phyloP scores from a whole-genome alignment of 1,140 invertebrate genomes.

The Platyscapa corneri region DNA sequence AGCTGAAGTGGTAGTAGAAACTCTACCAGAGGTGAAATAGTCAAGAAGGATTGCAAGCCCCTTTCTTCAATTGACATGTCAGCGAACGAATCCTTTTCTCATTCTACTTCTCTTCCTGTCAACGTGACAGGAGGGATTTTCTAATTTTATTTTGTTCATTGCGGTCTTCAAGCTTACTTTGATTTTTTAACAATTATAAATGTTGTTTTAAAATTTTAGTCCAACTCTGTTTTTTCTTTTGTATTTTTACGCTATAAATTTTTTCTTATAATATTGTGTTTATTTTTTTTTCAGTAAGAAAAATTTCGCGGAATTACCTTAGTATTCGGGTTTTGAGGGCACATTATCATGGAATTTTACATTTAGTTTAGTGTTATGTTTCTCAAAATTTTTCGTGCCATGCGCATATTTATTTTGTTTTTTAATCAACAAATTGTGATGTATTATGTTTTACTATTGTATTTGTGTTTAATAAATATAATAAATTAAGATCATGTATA shows the following conservation, averaged over 20 bases:
- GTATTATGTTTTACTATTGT: background rate
- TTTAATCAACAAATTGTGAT: background rate
- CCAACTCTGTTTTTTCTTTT: no score
- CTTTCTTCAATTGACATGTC: background rate
- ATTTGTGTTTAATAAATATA: no score
- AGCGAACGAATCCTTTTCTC: background rate
- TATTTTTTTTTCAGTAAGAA: background rate
- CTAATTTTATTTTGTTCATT: background rate
- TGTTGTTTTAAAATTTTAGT: background rate
- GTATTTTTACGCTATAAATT: background rate
- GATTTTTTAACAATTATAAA: background rate
- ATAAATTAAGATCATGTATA: no score
- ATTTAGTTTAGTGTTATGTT: background rate
- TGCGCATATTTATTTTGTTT: background rate
- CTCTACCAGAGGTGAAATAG: background rate
- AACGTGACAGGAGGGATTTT: background rate
- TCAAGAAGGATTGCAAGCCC: background rate
- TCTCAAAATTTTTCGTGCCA: background rate
- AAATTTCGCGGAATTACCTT: background rate
- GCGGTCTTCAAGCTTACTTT: background rate
- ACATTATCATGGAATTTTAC: background rate
- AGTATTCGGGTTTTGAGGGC: background rate
- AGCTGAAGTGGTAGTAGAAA: background rate
- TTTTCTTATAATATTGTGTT: background rate
- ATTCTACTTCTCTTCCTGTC: background rate